phyloP scores from a whole-genome alignment of 92 coral and sea anemone genomes.

The Palythoa caribaeorum region DNA sequence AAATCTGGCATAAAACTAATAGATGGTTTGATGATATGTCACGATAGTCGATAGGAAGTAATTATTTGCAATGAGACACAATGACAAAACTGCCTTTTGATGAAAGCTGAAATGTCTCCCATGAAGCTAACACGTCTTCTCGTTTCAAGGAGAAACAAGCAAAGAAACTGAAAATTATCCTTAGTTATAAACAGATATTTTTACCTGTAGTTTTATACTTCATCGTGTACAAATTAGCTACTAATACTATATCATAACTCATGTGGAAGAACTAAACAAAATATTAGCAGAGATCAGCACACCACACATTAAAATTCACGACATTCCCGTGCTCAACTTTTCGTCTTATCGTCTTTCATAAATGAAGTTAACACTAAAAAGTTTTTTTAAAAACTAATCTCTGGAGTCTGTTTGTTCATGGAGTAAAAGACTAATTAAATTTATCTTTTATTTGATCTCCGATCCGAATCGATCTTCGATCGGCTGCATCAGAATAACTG shows the following conservation, averaged over 20 bases:
- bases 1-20: not conserved
- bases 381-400: not conserved
- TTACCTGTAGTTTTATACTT: no score
- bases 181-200: no score
- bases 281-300: no score
- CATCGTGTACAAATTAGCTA: no score
- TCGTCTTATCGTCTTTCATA: no score
- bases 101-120: not conserved
- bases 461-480: not conserved
- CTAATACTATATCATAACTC: no score
- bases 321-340: no score
- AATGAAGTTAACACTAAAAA: not conserved
- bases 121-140: no score
- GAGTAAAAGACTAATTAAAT: not conserved
- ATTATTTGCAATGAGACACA: not conserved
- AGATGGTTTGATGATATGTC: not conserved
- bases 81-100: not conserved
- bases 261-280: no score
- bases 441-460: slow-evolving; percentile 18
- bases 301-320: no score
- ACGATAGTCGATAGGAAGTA: not conserved
- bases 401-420: not conserved
- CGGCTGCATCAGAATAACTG: not conserved
- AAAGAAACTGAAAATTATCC: no score
- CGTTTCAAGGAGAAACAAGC: no score